Evolutionary conservation across 2,113 vertebrate species (phyloP), one percentile per base, ranked within the genome.

Genomic region (Triplophysa rosa): DNA sequence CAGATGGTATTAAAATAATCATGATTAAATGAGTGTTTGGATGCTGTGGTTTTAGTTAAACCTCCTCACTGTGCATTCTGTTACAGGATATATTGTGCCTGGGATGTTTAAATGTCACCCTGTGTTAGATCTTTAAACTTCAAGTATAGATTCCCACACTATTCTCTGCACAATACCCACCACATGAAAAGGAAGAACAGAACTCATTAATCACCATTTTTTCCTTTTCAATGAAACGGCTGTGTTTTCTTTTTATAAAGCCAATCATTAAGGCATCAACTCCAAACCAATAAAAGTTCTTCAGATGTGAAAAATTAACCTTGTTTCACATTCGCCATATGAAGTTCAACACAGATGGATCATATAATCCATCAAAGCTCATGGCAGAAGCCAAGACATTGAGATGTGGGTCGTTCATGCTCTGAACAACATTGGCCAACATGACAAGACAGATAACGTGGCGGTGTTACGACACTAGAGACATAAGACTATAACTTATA

Each of bases 391-490:
- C 47, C 67, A 70, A 37, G 10, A 71, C 49, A 37, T 56, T 77
- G 62, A 65, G 37, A 62, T 42, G 70, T 83, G 49, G 45, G 9
- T 26, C 49, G 16, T 64, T 65, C 52, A 23, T 26, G 67, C 59
- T 56, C 49, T 29, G 52, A 73, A 67, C 45, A 72, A 67, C 49
- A 29, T 56, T 40, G 26, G 47, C 56, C 70, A 65, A 67, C 74
- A 84, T 66, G 61, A 45, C 26, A 67, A 49, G 59, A 37, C 29
- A 24, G 80, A 71, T 71, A 72, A 79, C 83, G 72, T 84, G 80
- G 80, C 80, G 70, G 59, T 8, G 8, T 23, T 66, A 21, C 47
- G 54, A 2, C 4, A 13, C 9, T 13, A 11, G 54, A 58, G 54
- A 58, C 54, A 21, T 7, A 58, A 9, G 54, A 58, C 54, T 56